Percentiles rank a stretch among this genome's conserved stretches.
phyloP scores from a whole-genome alignment of 2,888 invertebrate species.

The Noctua fimbriata region DNA sequence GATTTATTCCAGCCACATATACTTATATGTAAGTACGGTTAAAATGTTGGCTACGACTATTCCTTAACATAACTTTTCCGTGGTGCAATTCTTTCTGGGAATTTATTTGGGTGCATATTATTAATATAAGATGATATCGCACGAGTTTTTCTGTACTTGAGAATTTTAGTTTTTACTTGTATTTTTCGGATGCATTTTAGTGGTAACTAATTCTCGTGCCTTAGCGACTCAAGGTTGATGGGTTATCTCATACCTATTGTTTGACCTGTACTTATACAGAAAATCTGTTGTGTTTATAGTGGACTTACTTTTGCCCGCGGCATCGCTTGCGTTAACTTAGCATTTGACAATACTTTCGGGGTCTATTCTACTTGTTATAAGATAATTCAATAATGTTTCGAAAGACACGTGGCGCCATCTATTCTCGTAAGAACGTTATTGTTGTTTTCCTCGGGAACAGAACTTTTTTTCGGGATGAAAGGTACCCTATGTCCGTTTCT shows the following conservation, averaged over 20 bases:
- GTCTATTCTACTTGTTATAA: no score
- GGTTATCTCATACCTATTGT: neutral
- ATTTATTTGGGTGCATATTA: conserved; percentile 51
- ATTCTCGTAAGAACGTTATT: no score
- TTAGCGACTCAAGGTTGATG: neutral
- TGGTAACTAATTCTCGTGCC: no score
- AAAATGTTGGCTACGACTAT: conserved; percentile 63
- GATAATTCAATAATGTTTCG: no score
- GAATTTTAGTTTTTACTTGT: neutral
- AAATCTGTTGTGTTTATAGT: neutral
- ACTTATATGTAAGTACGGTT: conserved; percentile 56
- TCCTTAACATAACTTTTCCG: conserved; percentile 41
- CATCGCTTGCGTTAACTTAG: no score
- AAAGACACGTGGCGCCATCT: no score
- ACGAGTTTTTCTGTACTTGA: conserved; percentile 3
- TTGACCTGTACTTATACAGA: neutral
- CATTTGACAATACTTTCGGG: no score
- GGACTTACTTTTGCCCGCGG: no score
- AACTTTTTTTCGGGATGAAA: no score
- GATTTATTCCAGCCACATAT: conserved; percentile 64
- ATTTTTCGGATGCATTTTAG: neutral
- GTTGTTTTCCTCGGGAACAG: no score
- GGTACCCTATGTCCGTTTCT: no score
- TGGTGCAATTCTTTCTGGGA: conserved; percentile 50
- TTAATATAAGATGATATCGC: conserved; percentile 30